These are phyloP conservation scores for Gasteruption jaculator DNA, from an alignment of 2,888 invertebrate genomes.

Conservation along the genomic window DNA sequence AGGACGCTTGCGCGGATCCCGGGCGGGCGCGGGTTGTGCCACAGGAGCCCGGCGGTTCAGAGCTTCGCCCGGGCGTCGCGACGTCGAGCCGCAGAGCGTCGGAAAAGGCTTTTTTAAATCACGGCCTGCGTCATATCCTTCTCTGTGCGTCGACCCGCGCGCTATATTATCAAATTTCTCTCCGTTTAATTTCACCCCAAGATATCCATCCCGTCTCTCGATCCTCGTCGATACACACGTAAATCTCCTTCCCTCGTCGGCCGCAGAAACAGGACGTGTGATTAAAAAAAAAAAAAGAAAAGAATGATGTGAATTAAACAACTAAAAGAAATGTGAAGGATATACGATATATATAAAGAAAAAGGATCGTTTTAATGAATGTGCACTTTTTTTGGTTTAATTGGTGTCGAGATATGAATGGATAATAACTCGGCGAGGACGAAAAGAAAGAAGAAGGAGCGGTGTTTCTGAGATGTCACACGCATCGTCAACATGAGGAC, in stretches of 20 bases:
- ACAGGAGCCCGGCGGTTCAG: constrained; percentile 51
- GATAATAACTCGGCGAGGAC: constrained; percentile 18
- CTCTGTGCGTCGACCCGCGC: no score
- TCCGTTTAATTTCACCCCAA: no score
- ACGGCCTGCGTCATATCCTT: no score
- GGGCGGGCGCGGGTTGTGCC: constrained; percentile 51
- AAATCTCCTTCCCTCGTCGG: constrained; percentile 18
- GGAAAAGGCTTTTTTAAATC: constrained; percentile 12
- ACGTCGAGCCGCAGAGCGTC: constrained; percentile 45
- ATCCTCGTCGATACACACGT: constrained; percentile 20
- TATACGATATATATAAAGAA: no score
- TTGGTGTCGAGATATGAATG: constrained; percentile 16
- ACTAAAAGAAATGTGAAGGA: no score
- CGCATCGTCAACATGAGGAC: constrained; percentile 48
- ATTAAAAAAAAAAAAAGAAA: no score
- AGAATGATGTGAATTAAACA: no score
- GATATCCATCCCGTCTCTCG: constrained; percentile 22
- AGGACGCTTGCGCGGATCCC: constrained; percentile 51
- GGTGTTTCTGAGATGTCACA: constrained; percentile 39
- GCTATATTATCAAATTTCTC: no score
- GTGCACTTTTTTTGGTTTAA: not conserved
- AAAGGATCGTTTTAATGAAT: constrained; percentile 10
- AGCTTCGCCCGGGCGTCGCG: constrained; percentile 51
- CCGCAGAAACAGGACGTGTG: no score
- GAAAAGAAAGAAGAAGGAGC: constrained; percentile 20